A percentile compares a stretch with the other conserved stretches of the same genome.
Evolutionary conservation across 2,888 invertebrate species (phyloP).

Genomic region (Venusia cambrica): DNA sequence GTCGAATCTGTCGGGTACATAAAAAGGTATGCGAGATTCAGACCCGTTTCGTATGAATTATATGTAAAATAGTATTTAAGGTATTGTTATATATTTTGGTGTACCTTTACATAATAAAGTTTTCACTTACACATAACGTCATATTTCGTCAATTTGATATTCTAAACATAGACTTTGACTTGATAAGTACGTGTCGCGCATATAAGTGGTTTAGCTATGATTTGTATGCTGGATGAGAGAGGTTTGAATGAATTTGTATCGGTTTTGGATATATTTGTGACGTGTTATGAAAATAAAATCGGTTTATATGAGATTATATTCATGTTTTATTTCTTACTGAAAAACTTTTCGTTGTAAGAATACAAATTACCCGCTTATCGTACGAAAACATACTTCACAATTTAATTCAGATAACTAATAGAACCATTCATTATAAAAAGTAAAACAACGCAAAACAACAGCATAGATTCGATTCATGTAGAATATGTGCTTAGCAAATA

Average conservation of each 20-base stretch:
- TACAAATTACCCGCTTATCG: too few relatives aligned
- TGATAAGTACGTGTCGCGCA: not conserved
- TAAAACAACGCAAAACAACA: too few relatives aligned
- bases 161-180: conserved; percentile 6
- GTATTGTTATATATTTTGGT: conserved; percentile 11
- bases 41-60: too few relatives aligned
- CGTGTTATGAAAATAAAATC: conserved; percentile 67
- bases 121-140: not conserved
- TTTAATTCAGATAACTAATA: too few relatives aligned
- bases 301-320: conserved; percentile 53
- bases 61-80: too few relatives aligned
- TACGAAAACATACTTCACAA: too few relatives aligned
- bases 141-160: conserved; percentile 15
- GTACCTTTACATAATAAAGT: conserved; percentile 6
- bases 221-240: conserved; percentile 13
- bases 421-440: too few relatives aligned
- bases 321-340: conserved; percentile 15
- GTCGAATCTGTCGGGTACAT: too few relatives aligned
- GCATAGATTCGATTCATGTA: too few relatives aligned
- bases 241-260: conserved; percentile 48
- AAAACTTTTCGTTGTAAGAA: too few relatives aligned
- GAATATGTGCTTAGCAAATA: too few relatives aligned
- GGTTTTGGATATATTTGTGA: conserved; percentile 64
- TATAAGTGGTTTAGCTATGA: conserved; percentile 2
- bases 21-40: too few relatives aligned